Conservation (phyloP, 1,140 invertebrate species). For the Penaeus chinensis region DNA sequence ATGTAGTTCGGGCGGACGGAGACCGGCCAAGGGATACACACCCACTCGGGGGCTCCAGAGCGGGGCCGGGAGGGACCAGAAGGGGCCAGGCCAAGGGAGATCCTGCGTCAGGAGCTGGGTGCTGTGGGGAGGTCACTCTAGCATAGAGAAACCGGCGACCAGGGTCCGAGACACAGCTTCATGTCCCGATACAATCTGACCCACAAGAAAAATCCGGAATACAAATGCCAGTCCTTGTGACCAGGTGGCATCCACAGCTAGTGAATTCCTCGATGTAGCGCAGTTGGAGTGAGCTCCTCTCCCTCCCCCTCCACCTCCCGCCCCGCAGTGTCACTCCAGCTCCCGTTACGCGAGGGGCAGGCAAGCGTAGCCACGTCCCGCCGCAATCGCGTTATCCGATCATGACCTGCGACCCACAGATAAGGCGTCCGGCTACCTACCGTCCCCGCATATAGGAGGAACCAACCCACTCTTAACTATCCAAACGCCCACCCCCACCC, state of each 20-base stretch:
- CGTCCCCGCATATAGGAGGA: neutral
- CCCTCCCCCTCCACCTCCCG: too few relatives aligned
- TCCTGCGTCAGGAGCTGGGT: neutral
- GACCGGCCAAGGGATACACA: neutral
- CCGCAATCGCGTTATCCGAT: too few relatives aligned
- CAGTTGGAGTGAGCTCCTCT: too few relatives aligned
- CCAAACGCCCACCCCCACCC: neutral
- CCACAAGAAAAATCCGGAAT: too few relatives aligned
- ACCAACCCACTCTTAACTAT: neutral
- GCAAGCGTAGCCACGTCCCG: too few relatives aligned
- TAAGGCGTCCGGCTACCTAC: neutral
- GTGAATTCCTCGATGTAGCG: too few relatives aligned
- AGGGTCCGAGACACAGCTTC: neutral
- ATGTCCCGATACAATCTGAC: neutral
- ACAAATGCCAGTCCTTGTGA: too few relatives aligned
- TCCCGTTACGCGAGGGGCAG: too few relatives aligned
- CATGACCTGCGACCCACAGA: too few relatives aligned
- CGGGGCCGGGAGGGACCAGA: neutral
- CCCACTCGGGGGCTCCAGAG: neutral
- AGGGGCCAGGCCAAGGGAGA: neutral
- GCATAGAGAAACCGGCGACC: neutral
- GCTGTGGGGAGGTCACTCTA: neutral
- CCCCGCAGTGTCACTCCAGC: too few relatives aligned
- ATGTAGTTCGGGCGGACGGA: too few relatives aligned
- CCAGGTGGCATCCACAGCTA: too few relatives aligned